These are phyloP conservation scores for Takifugu flavidus DNA, from an alignment of 2,113 vertebrate species.

Conservation along the genomic window DNA sequence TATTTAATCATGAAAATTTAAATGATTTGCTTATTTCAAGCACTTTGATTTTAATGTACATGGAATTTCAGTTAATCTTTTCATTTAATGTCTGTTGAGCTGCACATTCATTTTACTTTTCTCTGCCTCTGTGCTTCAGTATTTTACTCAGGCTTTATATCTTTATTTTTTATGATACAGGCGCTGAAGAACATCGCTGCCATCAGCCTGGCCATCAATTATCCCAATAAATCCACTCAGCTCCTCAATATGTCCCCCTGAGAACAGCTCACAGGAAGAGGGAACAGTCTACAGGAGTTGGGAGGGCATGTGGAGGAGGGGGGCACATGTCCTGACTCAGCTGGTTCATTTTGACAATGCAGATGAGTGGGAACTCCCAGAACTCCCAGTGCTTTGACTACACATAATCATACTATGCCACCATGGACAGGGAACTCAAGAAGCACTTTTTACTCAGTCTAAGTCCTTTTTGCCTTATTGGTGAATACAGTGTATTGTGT, in stretches of 20 bases:
- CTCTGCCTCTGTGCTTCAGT: neutral
- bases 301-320: constrained; percentile 16
- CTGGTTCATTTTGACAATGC: constrained; percentile 14
- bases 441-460: constrained; percentile 58
- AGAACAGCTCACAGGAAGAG: constrained; percentile 32
- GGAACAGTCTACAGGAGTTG: neutral
- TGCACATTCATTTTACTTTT: neutral
- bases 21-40: neutral
- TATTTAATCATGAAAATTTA: no score
- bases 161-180: constrained; percentile 67
- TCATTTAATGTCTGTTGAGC: neutral
- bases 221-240: constrained; percentile 94
- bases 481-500: constrained; percentile 39
- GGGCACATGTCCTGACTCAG: constrained; percentile 34
- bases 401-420: constrained; percentile 16
- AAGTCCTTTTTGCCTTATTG: constrained; percentile 66
- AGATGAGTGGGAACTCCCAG: constrained; percentile 1
- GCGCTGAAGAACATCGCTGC: constrained; percentile 96
- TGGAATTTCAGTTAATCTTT: neutral
- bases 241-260: constrained; percentile 83
- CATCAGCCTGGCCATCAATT: constrained; percentile 97
- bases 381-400: constrained; percentile 43
- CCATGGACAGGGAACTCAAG: constrained; percentile 18
- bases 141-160: neutral
- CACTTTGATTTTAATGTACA: neutral